Base-by-base conservation (phyloP, 2,113 vertebrate genomes). In the Cyprinus carpio region DNA sequence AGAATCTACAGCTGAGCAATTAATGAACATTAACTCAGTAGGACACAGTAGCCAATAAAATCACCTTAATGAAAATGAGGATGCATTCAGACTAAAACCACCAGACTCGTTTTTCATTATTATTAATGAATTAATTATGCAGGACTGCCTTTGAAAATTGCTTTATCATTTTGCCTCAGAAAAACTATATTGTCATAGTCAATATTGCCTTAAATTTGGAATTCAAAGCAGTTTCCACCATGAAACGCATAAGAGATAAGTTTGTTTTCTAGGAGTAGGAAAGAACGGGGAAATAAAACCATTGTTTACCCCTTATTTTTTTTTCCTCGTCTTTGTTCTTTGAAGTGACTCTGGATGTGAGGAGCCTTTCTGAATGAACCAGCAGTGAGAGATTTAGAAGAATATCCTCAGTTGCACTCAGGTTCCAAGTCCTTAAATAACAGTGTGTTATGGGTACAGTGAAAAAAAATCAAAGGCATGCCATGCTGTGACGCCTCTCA, bases 201-300 rank as follows among this genome's bases (percentile, higher is more conserved):
- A 40, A 91, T 78, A 11, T 54, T 43, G 54, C 40, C 27, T 76
- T 27, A 18, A 79, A 74, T 90, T 89, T 85, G 77, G 37, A n/a
- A 88, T 90, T 90, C 81, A 31, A 78, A 82, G 29, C 46, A 0
- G 71, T 40, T 76, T 80, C 84, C 27, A 88, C 84, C 72, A 58
- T 88, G 86, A 29, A 84, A 86, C 83, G 85, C 88, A 90, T 88
- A 90, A 92, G 88, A 67, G 90, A 90, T 90, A 88, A 87, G 85
- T 85, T 89, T 87, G 84, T 89, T 86, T 89, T 87, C 85, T 62
- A 83, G 64, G 75, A 51, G 27, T 23, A 87, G 29, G 67, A 85
- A 11, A 88, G 88, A 87, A 20, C 9, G 1, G 9, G 34, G 34
- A 71, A 71, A 11, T 71, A 23, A 37, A 71, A 58, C 15, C 43